Base-by-base conservation (phyloP, 2,113 vertebrate species). In the Bucco capensis region DNA sequence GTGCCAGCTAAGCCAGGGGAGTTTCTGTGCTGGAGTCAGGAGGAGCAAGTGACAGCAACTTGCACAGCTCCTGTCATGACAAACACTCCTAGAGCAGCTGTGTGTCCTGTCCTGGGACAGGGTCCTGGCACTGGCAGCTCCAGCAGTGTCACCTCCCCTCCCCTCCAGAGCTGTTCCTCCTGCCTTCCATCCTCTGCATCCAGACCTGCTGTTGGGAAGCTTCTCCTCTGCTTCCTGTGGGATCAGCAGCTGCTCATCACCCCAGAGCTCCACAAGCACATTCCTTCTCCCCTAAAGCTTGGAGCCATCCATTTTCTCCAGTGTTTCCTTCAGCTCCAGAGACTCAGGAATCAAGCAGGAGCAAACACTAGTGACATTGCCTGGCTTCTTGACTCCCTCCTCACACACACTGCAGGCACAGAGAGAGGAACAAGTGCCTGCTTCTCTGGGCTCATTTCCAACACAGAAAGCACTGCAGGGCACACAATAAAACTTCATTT, bases 271-370 rank as follows among this genome's bases (percentile, higher is more conserved):
- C 90, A 79, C 69, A 94, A 80, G 94, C 93, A 93, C 69, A 92
- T 95, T 93, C 92, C 94, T 96, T 95, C 92, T 79, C 93, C 95
- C 96, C 73, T 94, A 96, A 97, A 96, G 81, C 93, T 94, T 95
- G 90, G 77, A 95, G 76, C 24, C 60, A 95, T 97, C 97, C 91
- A 94, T 97, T 97, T 95, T 93, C 83, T 60, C n/a, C 37, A 67
- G 54, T 72, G 80, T 93, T 74, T 86, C 93, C 92, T 83, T 47
- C 28, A 96, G 91, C 82, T 89, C 94, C 71, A 96, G 85, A 85
- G 95, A 94, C 75, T 93, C 79, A 74, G 65, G 53, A 96, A 96
- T 95, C 94, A 96, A 95, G 90, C 92, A 93, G 97, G 95, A 83
- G 83, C 94, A 97, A 96, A 93, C 71, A 96, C 54, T 90, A 93